A percentile compares a stretch with the other conserved stretches of the same genome.
Evolutionary conservation across 2,888 invertebrate species (phyloP).

Genomic region (Odontocolon sp.): DNA sequence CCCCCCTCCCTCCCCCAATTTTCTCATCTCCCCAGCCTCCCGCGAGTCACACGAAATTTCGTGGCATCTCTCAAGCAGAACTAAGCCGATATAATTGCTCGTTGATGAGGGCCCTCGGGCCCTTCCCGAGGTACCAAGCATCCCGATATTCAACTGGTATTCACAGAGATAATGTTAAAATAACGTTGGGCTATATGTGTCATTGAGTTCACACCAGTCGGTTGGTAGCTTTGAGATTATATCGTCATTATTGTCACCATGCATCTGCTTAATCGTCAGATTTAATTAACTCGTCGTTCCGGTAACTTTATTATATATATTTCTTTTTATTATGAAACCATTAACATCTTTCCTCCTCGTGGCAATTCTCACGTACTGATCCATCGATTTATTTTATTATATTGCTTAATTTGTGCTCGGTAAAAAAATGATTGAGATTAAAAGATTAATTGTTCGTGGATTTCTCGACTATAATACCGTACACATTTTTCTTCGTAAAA

Average conservation of each 20-base stretch:
- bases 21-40: not conserved
- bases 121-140: not conserved
- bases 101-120: conserved; percentile 45
- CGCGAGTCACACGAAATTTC: conserved; percentile 55
- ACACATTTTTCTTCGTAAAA: not conserved
- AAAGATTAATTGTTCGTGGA: conserved; percentile 3
- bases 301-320: conserved; percentile 39
- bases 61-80: conserved; percentile 50
- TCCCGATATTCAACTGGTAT: conserved; percentile 50
- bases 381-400: conserved; percentile 24
- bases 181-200: conserved; percentile 38
- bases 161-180: conserved; percentile 43
- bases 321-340: conserved; percentile 44
- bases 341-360: conserved; percentile 1
- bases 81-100: conserved; percentile 62
- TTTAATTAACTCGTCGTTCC: conserved; percentile 64
- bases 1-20: not conserved
- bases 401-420: conserved; percentile 14
- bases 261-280: conserved; percentile 52
- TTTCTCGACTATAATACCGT: not conserved
- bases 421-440: conserved; percentile 25
- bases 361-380: conserved; percentile 41
- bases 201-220: conserved; percentile 31
- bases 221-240: conserved; percentile 56
- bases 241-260: conserved; percentile 63